A percentile compares a stretch with the other conserved stretches of the same genome.
Conservation (phyloP, 92 coral and sea anemone species). For the Meandrina meandrites region DNA sequence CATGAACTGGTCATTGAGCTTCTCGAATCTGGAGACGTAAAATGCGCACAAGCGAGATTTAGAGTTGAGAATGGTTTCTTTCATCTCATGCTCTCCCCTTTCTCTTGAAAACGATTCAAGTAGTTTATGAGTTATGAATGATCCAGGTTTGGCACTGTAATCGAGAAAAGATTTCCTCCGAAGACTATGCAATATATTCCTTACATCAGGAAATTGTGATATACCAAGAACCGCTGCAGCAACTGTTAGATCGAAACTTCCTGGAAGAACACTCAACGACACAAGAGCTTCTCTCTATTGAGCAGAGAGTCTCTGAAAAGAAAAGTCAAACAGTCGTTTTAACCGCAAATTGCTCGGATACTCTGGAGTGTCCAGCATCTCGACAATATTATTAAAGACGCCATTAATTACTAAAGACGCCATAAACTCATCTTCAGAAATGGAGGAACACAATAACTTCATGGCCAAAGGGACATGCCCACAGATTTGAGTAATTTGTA, state of each 20-base stretch:
- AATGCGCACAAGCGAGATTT: conserved; percentile 11
- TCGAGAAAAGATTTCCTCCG: conserved; percentile 36
- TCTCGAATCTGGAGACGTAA: conserved; percentile 12
- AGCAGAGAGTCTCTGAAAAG: conserved; percentile 27
- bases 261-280: conserved; percentile 32
- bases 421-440: not conserved
- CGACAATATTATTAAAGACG: not conserved
- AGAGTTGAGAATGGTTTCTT: conserved; percentile 5
- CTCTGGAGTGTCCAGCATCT: conserved; percentile 30
- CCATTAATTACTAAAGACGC: not conserved
- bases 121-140: conserved; percentile 33
- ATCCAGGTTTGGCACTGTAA: not conserved
- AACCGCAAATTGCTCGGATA: conserved; percentile 27
- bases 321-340: conserved; percentile 25
- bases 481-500: conserved; percentile 13
- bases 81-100: conserved; percentile 28
- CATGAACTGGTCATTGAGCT: conserved; percentile 34
- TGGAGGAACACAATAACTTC: conserved; percentile 33
- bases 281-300: conserved; percentile 32
- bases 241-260: not conserved
- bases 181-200: too few species aligned
- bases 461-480: conserved; percentile 52
- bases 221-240: conserved; percentile 37
- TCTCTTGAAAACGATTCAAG: conserved; percentile 23
- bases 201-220: not conserved